These are phyloP conservation scores for Aphodius sticticus DNA, from an alignment of 2,888 invertebrate genomes.

Conservation along the genomic window DNA sequence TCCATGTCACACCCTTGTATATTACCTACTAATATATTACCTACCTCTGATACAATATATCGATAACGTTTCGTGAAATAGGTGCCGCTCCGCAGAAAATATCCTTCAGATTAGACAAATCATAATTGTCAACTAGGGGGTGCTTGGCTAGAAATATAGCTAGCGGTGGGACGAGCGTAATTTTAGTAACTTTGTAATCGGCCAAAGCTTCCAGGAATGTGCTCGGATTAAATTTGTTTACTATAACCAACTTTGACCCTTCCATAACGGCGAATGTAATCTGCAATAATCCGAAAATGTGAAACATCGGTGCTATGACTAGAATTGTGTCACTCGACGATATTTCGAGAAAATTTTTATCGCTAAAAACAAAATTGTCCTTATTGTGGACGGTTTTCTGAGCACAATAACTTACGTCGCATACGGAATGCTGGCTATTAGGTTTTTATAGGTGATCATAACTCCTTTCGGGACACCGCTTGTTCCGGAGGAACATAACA, in stretches of 20 bases:
- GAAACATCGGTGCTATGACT: slow-evolving; percentile 47
- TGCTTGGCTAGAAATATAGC: slow-evolving; percentile 62
- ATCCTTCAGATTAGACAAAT: slow-evolving; percentile 58
- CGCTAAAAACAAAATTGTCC: neutral
- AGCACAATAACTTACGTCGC: neutral
- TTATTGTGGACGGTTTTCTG: neutral
- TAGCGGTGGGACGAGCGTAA: slow-evolving; percentile 62
- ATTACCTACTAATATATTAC: neutral
- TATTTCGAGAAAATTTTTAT: neutral
- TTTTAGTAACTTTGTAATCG: slow-evolving; percentile 55
- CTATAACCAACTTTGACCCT: slow-evolving; percentile 42
- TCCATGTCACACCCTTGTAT: no score
- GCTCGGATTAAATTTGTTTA: slow-evolving; percentile 72
- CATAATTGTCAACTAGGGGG: slow-evolving; percentile 58
- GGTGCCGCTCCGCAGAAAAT: slow-evolving; percentile 62
- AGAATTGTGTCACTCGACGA: neutral
- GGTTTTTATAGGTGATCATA: slow-evolving; percentile 67
- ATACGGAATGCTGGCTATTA: slow-evolving; percentile 27
- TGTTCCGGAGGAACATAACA: slow-evolving; percentile 74
- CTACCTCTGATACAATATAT: slow-evolving; percentile 8
- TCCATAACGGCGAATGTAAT: slow-evolving; percentile 43
- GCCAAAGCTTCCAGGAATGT: slow-evolving; percentile 72
- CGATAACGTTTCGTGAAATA: neutral
- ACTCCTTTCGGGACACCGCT: slow-evolving; percentile 75
- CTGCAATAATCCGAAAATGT: slow-evolving; percentile 47